These are phyloP conservation scores for Druon quercuslanigerum DNA, from an alignment of 1,140 invertebrate species.

Conservation along the genomic window DNA sequence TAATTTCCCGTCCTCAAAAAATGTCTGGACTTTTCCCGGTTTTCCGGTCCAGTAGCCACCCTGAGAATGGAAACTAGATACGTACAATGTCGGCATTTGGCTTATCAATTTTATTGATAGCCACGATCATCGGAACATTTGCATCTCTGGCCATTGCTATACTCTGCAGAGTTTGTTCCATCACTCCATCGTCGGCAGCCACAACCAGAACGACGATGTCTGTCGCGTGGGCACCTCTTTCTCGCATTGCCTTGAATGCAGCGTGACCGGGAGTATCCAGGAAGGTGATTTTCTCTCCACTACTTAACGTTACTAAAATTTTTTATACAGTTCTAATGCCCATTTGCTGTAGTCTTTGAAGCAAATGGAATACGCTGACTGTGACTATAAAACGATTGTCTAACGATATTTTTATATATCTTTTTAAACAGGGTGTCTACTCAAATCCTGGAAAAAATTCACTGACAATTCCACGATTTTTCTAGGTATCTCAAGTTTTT, in stretches of 20 bases:
- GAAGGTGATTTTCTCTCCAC: slow-evolving; percentile 91
- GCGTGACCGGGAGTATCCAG: slow-evolving; percentile 99
- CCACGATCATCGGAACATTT: slow-evolving; percentile 95
- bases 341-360: not conserved
- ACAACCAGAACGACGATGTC: slow-evolving; percentile 98
- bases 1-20: too few relatives aligned
- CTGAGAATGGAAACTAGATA: slow-evolving; percentile 58
- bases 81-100: slow-evolving; percentile 89
- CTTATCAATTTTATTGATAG: slow-evolving; percentile 99
- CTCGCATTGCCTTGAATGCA: slow-evolving; percentile 94
- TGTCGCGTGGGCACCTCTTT: slow-evolving; percentile 92
- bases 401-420: not conserved
- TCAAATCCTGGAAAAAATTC: too few relatives aligned
- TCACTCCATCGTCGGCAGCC: slow-evolving; percentile 98
- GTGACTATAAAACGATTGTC: not conserved
- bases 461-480: too few relatives aligned
- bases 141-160: slow-evolving; percentile 86
- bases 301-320: slow-evolving; percentile 80
- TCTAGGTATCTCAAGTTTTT: too few relatives aligned
- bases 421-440: not conserved
- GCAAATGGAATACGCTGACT: slow-evolving; percentile 16
- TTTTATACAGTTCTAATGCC: slow-evolving; percentile 30
- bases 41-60: too few relatives aligned
- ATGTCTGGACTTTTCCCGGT: too few relatives aligned
- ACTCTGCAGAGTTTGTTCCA: slow-evolving; percentile 95